Evolutionary conservation across 1,140 invertebrate genomes (phyloP).

Genomic region (Schlechtendalia chinensis): DNA sequence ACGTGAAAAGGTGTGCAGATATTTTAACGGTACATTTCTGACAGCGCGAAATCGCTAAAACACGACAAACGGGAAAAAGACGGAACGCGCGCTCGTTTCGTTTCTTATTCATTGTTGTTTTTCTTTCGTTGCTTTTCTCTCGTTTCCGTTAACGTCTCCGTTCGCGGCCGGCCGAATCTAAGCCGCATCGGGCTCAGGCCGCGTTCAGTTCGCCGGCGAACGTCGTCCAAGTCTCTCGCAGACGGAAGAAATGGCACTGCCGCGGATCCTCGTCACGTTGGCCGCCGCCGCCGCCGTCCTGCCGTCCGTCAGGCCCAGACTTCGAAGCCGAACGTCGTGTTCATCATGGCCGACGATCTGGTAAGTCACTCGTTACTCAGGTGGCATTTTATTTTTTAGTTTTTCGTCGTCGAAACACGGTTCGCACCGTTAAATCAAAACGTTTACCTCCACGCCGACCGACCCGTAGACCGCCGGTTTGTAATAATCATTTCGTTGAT

Average conservation of each 20-base stretch:
- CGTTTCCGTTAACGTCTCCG: not conserved
- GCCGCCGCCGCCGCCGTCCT: not conserved
- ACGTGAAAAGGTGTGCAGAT: not conserved
- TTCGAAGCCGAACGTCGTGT: slow-evolving; percentile 60
- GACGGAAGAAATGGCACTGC: not conserved
- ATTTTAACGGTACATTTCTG: not conserved
- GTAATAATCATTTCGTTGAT: no score
- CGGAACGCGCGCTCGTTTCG: not conserved
- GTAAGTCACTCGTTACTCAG: slow-evolving; percentile 57
- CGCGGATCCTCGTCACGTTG: not conserved
- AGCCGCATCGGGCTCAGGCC: not conserved
- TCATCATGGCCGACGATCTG: slow-evolving; percentile 66
- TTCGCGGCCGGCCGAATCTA: not conserved
- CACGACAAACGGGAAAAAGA: not conserved
- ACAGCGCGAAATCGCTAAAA: not conserved
- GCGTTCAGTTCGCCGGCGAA: not conserved
- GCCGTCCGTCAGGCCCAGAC: not conserved
- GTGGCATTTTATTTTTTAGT: no score
- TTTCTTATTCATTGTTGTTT: no score
- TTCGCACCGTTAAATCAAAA: no score
- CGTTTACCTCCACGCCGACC: no score
- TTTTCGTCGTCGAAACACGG: no score
- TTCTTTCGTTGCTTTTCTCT: no score
- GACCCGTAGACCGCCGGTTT: no score
- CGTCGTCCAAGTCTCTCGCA: not conserved